Conservation (phyloP, 2,888 invertebrate species). For the Sisyra terminalis region DNA sequence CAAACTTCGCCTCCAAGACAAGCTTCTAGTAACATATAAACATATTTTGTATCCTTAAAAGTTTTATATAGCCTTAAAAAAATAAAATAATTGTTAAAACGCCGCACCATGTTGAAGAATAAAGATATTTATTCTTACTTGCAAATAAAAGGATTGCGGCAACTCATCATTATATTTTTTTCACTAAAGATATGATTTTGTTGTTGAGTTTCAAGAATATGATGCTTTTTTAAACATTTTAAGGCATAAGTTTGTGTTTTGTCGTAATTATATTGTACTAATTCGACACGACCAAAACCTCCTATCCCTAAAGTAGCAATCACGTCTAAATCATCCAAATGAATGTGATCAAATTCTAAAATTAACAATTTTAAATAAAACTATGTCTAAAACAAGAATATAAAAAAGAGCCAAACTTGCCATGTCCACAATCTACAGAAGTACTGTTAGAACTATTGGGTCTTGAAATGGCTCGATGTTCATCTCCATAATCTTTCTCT, state of each 20-base stretch:
- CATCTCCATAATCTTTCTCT: slow-evolving; percentile 58
- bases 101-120: neutral
- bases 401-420: neutral
- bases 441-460: slow-evolving; percentile 24
- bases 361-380: slow-evolving; percentile 5
- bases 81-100: neutral
- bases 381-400: no score
- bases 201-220: slow-evolving; percentile 55
- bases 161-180: slow-evolving; percentile 49
- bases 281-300: slow-evolving; percentile 55
- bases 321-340: slow-evolving; percentile 40
- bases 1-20: slow-evolving; percentile 59
- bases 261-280: slow-evolving; percentile 31
- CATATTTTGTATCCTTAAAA: slow-evolving; percentile 49
- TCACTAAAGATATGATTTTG: slow-evolving; percentile 58
- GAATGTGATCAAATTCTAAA: slow-evolving; percentile 26
- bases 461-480: slow-evolving; percentile 30
- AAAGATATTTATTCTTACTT: slow-evolving; percentile 28
- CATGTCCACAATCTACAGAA: slow-evolving; percentile 21
- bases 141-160: slow-evolving; percentile 55
- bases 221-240: slow-evolving; percentile 55
- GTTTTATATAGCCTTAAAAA: slow-evolving; percentile 42
- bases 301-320: slow-evolving; percentile 51
- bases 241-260: slow-evolving; percentile 40
- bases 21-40: slow-evolving; percentile 56